A percentile compares a stretch with the other conserved stretches of the same genome.
phyloP scores from a whole-genome alignment of 2,797 vertebrate species.

The Sphenodon punctatus region DNA sequence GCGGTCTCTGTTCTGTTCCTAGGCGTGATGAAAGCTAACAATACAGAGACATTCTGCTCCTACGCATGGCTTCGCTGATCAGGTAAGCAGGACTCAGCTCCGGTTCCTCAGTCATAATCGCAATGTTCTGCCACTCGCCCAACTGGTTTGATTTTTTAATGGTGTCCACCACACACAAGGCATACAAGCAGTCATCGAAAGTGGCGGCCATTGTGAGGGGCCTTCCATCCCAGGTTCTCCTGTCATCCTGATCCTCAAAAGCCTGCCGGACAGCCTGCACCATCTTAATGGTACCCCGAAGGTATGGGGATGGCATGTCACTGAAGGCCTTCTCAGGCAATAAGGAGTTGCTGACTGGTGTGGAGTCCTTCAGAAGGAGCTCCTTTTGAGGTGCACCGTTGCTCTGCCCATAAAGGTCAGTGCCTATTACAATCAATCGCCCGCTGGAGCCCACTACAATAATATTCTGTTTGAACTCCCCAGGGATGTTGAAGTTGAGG shows the following conservation, averaged over 20 bases:
- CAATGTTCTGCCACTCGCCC: constrained; percentile 98
- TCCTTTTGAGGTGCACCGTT: constrained; percentile 85
- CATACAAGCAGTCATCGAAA: constrained; percentile 96
- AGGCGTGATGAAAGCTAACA: constrained; percentile 79
- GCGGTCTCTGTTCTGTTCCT: not conserved
- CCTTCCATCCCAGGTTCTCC: constrained; percentile 94
- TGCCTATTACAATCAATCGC: constrained; percentile 87
- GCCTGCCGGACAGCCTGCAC: constrained; percentile 95
- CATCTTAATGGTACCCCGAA: constrained; percentile 95
- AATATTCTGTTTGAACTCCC: constrained; percentile 95
- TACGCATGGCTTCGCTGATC: constrained; percentile 97
- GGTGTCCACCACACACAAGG: constrained; percentile 95
- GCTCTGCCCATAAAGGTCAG: constrained; percentile 93
- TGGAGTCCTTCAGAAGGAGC: constrained; percentile 90
- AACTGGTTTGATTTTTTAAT: constrained; percentile 96
- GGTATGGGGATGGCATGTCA: constrained; percentile 93
- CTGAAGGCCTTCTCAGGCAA: constrained; percentile 95
- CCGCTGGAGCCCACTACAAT: constrained; percentile 89
- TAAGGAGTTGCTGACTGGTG: constrained; percentile 87
- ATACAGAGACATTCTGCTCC: constrained; percentile 96
- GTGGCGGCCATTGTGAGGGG: constrained; percentile 98
- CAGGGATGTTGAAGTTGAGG: constrained; percentile 96
- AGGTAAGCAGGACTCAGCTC: constrained; percentile 95
- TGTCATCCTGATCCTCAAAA: constrained; percentile 95
- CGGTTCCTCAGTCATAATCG: constrained; percentile 95